Conservation (phyloP, 2,113 vertebrate genomes). For the Silurus meridionalis region DNA sequence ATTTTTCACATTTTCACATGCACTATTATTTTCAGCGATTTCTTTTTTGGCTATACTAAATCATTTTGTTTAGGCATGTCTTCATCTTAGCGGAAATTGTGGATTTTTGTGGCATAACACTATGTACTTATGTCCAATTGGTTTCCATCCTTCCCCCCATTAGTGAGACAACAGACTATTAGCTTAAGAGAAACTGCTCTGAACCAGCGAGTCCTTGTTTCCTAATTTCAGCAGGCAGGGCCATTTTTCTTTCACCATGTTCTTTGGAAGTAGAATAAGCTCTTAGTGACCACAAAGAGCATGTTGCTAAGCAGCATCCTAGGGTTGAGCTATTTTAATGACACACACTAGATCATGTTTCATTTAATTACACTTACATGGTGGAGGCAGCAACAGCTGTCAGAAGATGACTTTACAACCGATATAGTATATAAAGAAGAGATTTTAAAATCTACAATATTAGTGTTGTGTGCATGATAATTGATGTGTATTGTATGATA, state of each 20-base stretch:
- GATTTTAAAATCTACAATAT: too few species aligned
- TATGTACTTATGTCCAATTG: neutral
- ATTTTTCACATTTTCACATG: too few species aligned
- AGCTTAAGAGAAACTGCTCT: constrained; percentile 22
- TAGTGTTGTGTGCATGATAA: too few species aligned
- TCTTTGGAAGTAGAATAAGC: constrained; percentile 35
- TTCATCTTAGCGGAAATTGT: neutral
- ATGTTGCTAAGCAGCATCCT: constrained; percentile 62
- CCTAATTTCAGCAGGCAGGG: constrained; percentile 28
- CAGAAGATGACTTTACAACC: constrained; percentile 61
- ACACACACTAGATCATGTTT: constrained; percentile 59
- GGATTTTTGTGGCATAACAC: neutral
- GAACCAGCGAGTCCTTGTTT: constrained; percentile 24
- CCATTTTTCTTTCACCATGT: constrained; percentile 41
- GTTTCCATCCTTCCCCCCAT: neutral
- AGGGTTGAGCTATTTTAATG: constrained; percentile 68
- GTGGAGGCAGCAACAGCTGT: constrained; percentile 39
- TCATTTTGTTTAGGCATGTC: too few species aligned
- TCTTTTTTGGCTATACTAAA: too few species aligned
- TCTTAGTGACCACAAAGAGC: constrained; percentile 47
- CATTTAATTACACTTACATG: constrained; percentile 64
- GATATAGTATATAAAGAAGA: constrained; percentile 56
- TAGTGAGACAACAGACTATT: constrained; percentile 7
- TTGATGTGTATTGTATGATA: too few species aligned
- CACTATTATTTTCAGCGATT: too few species aligned